Evolutionary conservation across 2,888 invertebrate genomes (phyloP), one percentile per base, ranked within the genome.

Genomic region (Polyommatus iphigenia): DNA sequence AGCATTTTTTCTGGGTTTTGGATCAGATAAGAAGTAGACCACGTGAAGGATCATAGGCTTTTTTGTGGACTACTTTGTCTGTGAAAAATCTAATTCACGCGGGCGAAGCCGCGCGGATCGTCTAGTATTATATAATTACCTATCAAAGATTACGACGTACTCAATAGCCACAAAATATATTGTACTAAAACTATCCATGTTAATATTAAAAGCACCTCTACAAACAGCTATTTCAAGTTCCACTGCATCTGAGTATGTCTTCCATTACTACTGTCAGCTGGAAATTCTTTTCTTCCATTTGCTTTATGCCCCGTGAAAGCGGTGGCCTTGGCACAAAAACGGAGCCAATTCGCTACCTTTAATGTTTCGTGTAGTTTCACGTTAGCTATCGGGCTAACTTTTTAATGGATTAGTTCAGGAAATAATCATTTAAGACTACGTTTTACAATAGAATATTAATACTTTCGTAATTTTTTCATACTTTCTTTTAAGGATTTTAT

Each of bases 301-400:
- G 67, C 67, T 67, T 67, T 15, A 67, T 67, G 24, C 29, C 15
- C 67, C 29, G 67, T 32, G 67, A 67, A 67, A 67, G 67, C 77
- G 78, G 79, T 79, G 75, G 81, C 80, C 80, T 83, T 82, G 85
- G 85, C 87, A 88, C 88, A 85, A 32, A 67, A 15, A 29, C 67
- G 67, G 8, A 67, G 29, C 67, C 24, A 67, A 67, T 67, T 67
- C 29, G 29, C 67, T 67, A 67, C 18, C 67, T 67, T 67, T 32
- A 29, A 5, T 32, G 18, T 67, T 67, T 67, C 20, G 10, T 24
- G 29, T 67, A 29, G 13, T 67, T 67, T 32, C 29, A 32, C 29
- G 67, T 29, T 20, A 29, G 32, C 15, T 67, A 32, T 67, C 67
- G 6, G 29, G 29, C 24, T 13, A 67, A 67, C 24, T 29, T 32